Base-by-base conservation (phyloP, 2,113 vertebrate genomes). In the Chlorodrepanis virens region DNA sequence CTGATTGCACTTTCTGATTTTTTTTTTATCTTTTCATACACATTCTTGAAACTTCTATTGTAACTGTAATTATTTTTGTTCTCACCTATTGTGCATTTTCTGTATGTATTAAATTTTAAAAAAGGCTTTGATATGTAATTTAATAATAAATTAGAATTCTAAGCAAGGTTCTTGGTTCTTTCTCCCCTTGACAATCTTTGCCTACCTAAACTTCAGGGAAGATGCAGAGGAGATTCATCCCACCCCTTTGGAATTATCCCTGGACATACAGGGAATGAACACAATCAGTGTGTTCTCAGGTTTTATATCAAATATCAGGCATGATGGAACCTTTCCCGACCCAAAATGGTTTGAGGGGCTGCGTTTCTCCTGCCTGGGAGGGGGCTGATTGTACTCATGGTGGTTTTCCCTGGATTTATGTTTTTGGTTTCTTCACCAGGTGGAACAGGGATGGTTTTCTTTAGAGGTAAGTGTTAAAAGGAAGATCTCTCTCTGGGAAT, bases 91-190 rank as follows among this genome's bases (percentile, higher is more conserved):
- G 97, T 98, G 95, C 96, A 95, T 98, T 98, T 97, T 98, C 97
- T 98, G 97, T 98, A 96, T 98, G 96, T 98, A 98, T 97, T 97
- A 80, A 79, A 87, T 85, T 35, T 93, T 90, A 88, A 88, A 85
- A 90, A 94, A 96, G 96, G 97, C 97, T 98, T 98, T 98, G 97
- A 97, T 98, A 98, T 97, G 95, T 98, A 98, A 98, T 98, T 98
- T 98, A 98, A 98, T 98, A 98, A 98, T 98, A 98, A 98, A 98
- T 97, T 95, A 98, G 98, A 98, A 97, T 97, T 97, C 96, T 97
- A 95, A 97, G 95, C 95, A 64, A 83, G 80, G n/a, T 95, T 83
- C 53, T 79, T 96, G 5, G 45, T 89, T 90, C 84, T 93, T 93
- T 97, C 77, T 91, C 80, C n/a, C 68, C 14, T 1, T 50, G n/a